Conservation (phyloP, 2,113 vertebrate genomes). For the Chloropsis cyanopogon region DNA sequence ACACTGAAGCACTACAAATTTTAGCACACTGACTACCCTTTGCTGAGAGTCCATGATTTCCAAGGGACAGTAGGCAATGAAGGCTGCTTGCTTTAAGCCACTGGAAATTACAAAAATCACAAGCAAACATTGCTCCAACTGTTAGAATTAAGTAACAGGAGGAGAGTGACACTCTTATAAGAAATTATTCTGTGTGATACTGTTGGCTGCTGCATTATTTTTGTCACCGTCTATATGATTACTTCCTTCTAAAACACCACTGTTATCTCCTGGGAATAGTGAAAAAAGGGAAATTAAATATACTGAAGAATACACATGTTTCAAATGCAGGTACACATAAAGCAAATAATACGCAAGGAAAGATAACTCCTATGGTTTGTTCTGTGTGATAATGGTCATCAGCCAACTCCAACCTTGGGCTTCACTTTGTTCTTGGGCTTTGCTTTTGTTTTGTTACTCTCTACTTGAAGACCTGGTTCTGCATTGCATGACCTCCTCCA, state of each 20-base stretch:
- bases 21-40: neutral
- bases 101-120: neutral
- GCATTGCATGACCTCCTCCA: neutral
- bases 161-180: neutral
- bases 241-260: neutral
- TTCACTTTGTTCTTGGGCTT: neutral
- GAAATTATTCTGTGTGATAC: neutral
- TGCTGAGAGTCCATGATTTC: neutral
- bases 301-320: fast-evolving
- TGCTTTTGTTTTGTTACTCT: neutral
- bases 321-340: neutral
- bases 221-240: neutral
- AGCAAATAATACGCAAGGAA: neutral
- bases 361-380: neutral
- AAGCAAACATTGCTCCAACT: neutral
- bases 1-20: neutral
- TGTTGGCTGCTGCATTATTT: neutral
- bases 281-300: neutral
- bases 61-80: neutral
- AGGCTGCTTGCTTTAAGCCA: neutral
- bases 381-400: neutral
- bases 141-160: neutral
- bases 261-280: neutral
- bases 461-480: neutral
- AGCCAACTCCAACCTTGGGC: neutral